These are phyloP conservation scores for Lobophora halterata DNA, from an alignment of 2,888 invertebrate genomes.

Conservation along the genomic window DNA sequence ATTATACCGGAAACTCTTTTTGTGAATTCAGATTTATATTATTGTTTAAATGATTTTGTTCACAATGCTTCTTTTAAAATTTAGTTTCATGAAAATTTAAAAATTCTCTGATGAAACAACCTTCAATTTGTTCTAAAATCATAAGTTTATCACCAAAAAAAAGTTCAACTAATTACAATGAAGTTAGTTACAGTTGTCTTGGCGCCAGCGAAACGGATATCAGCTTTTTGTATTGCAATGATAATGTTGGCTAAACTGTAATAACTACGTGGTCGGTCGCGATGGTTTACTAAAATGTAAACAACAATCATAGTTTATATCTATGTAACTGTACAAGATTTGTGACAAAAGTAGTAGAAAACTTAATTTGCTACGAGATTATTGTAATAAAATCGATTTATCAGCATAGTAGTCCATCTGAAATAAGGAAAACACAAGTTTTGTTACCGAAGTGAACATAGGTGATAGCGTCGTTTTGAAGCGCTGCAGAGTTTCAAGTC, in stretches of 20 bases:
- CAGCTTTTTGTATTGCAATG: constrained; percentile 44
- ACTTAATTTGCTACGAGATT: constrained; percentile 7
- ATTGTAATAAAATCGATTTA: background rate
- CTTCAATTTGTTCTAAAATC: too few relatives aligned
- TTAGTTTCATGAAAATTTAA: too few relatives aligned
- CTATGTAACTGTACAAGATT: constrained; percentile 10
- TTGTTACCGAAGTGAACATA: constrained; percentile 75
- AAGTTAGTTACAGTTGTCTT: constrained; percentile 53
- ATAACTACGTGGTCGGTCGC: constrained; percentile 78
- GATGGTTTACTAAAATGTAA: constrained; percentile 72
- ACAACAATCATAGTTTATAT: constrained; percentile 65
- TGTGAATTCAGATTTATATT: background rate
- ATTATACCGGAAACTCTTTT: constrained; percentile 4
- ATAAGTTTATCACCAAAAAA: background rate
- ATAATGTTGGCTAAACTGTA: constrained; percentile 63
- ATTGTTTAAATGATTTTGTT: too few relatives aligned
- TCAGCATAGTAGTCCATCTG: constrained; percentile 7
- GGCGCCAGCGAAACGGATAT: constrained; percentile 78
- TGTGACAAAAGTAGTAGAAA: constrained; percentile 21
- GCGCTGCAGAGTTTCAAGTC: constrained; percentile 75
- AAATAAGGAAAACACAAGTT: constrained; percentile 52
- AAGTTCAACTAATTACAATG: constrained; percentile 29
- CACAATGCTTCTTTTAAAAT: too few relatives aligned
- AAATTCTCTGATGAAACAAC: too few relatives aligned
- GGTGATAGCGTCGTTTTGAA: constrained; percentile 74